These are phyloP conservation scores for Solenopsis fugax DNA, from an alignment of 1,140 invertebrate species.

Conservation along the genomic window DNA sequence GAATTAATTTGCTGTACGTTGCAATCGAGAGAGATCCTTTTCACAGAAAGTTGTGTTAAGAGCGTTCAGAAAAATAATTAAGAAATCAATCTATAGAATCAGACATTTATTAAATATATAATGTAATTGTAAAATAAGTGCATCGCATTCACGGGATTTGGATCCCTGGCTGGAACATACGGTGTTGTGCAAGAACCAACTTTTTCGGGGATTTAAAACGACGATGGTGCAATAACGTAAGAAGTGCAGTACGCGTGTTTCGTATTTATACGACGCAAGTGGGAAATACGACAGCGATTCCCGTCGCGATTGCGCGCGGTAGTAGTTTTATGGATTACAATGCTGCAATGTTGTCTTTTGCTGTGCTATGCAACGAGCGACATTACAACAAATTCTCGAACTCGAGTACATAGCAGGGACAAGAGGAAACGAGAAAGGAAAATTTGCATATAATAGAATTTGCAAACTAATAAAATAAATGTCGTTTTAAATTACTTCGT, in stretches of 20 bases:
- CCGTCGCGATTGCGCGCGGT: not conserved
- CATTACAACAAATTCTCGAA: slow-evolving; percentile 25
- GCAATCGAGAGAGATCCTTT: slow-evolving; percentile 23
- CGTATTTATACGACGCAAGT: not conserved
- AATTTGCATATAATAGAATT: slow-evolving; percentile 6
- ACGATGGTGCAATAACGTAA: not conserved
- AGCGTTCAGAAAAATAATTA: slow-evolving; percentile 16
- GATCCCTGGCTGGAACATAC: not conserved
- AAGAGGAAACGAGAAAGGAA: not conserved
- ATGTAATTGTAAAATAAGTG: not conserved
- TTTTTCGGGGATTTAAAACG: slow-evolving; percentile 15
- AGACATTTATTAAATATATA: not conserved
- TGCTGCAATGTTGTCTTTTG: slow-evolving; percentile 2
- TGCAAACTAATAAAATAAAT: slow-evolving; percentile 18
- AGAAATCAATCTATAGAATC: not conserved
- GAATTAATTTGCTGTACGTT: slow-evolving; percentile 52
- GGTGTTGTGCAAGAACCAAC: not conserved
- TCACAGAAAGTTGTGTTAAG: not conserved
- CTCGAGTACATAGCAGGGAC: not conserved
- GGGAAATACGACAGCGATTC: slow-evolving; percentile 7
- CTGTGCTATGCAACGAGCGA: not conserved
- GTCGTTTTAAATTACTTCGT: slow-evolving; percentile 23
- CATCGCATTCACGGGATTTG: not conserved
- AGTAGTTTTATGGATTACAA: slow-evolving; percentile 43
- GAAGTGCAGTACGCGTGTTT: not conserved